Percentiles rank a stretch among this genome's conserved stretches.
These are phyloP conservation scores for Crepidodera aurea DNA, from an alignment of 2,888 invertebrate genomes.

Conservation along the genomic window DNA sequence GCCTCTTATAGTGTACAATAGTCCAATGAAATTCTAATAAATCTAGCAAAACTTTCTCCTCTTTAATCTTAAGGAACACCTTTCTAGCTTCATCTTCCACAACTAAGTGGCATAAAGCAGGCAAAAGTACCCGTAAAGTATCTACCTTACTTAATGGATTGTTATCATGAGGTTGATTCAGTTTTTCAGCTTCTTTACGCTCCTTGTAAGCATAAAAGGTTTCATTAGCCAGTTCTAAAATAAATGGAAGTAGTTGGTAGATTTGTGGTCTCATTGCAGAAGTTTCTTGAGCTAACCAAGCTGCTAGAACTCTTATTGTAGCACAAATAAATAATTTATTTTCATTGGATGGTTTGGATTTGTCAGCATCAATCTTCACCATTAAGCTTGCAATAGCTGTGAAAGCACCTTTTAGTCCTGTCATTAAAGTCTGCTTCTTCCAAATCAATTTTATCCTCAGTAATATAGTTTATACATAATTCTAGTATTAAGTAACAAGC, in stretches of 20 bases:
- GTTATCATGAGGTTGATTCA: slow-evolving; percentile 61
- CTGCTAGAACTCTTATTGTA: slow-evolving; percentile 81
- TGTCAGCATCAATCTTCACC: slow-evolving; percentile 77
- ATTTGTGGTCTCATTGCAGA: slow-evolving; percentile 86
- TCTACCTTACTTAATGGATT: slow-evolving; percentile 66
- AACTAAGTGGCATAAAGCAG: slow-evolving; percentile 89
- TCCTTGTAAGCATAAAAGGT: slow-evolving; percentile 79
- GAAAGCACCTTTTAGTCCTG: slow-evolving; percentile 88
- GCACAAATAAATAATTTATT: slow-evolving; percentile 85
- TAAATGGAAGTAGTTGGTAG: slow-evolving; percentile 81
- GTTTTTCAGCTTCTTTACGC: slow-evolving; percentile 73
- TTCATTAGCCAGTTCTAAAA: slow-evolving; percentile 81
- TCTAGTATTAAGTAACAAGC: slow-evolving; percentile 86
- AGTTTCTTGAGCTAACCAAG: slow-evolving; percentile 93
- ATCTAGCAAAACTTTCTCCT: slow-evolving; percentile 83
- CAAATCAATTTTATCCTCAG: slow-evolving; percentile 81
- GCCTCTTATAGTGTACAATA: slow-evolving; percentile 85
- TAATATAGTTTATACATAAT: slow-evolving; percentile 79
- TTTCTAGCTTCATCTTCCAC: slow-evolving; percentile 89
- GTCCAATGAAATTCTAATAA: slow-evolving; percentile 85
- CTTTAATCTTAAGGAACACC: slow-evolving; percentile 78
- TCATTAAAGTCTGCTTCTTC: slow-evolving; percentile 90
- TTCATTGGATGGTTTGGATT: slow-evolving; percentile 73
- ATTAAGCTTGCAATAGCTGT: slow-evolving; percentile 80
- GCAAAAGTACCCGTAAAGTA: slow-evolving; percentile 82